phyloP scores from a whole-genome alignment of 2,888 invertebrate genomes.

The Chalcosyrphus nemorum region DNA sequence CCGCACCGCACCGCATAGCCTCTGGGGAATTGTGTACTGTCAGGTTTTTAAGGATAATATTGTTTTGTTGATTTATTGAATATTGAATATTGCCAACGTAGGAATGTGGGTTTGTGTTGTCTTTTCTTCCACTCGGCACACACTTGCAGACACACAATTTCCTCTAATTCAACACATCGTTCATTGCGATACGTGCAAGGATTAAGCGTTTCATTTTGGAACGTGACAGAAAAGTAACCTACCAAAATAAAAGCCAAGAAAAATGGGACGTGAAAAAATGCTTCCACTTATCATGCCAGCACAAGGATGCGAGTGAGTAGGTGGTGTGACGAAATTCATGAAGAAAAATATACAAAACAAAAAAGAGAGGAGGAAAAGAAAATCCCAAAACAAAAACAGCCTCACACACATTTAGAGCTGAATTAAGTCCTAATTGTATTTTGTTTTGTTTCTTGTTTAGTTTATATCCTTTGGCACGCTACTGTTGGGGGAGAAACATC shows the following conservation, averaged over 20 bases:
- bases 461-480: constrained; percentile 25
- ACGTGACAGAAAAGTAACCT: constrained; percentile 47
- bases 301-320: not conserved
- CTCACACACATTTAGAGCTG: constrained; percentile 45
- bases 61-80: constrained; percentile 62
- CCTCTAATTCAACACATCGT: constrained; percentile 64
- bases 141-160: constrained; percentile 9
- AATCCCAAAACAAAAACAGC: constrained; percentile 19
- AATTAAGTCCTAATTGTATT: constrained; percentile 59
- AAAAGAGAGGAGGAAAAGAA: not conserved
- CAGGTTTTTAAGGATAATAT: constrained; percentile 43
- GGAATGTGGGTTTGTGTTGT: no score
- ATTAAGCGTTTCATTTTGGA: constrained; percentile 64
- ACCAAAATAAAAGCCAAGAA: not conserved
- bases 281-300: constrained; percentile 5
- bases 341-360: no score
- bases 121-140: not conserved
- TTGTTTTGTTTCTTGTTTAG: constrained; percentile 42
- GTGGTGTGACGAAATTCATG: not conserved
- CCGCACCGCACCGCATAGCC: constrained; percentile 22
- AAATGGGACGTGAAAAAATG: constrained; percentile 44
- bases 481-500: not conserved
- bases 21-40: constrained; percentile 24
- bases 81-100: constrained; percentile 38
- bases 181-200: constrained; percentile 61